Conservation (phyloP, 2,113 vertebrate species). For the Vidua chalybeata region DNA sequence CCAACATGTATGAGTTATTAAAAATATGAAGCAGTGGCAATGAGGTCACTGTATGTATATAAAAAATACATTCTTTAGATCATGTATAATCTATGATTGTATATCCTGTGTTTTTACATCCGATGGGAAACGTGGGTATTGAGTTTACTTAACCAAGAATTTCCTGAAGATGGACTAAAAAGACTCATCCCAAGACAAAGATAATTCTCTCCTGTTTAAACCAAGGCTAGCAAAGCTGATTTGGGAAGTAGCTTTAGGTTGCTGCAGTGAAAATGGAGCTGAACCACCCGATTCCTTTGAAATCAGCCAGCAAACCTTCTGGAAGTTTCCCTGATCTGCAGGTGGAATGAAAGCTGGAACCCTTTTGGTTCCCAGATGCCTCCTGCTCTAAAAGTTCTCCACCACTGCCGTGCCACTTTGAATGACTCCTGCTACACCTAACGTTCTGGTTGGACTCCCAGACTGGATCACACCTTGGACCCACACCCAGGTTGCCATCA, state of each 20-base stretch:
- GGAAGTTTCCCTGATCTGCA: background rate
- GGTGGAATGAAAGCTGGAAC: background rate
- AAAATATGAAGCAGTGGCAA: background rate
- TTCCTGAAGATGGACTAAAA: background rate
- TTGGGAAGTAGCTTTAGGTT: background rate
- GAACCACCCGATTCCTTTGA: background rate
- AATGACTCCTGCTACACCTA: background rate
- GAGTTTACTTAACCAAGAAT: background rate
- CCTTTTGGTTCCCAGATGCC: background rate
- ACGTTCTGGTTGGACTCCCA: background rate
- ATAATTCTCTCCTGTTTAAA: background rate
- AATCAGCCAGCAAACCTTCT: background rate
- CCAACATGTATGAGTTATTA: background rate
- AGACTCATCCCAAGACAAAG: background rate
- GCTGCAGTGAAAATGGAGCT: background rate
- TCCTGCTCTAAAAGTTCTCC: background rate
- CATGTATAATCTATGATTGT: background rate
- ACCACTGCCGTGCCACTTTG: rapidly evolving
- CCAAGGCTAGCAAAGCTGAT: background rate
- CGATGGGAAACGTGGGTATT: background rate
- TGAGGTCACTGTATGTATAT: background rate
- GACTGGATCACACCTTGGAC: background rate
- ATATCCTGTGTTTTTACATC: background rate
- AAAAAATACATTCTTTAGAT: background rate
- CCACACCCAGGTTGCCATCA: background rate